Evolutionary conservation across 1,140 invertebrate species (phyloP).

Genomic region (Drosophila dunni): DNA sequence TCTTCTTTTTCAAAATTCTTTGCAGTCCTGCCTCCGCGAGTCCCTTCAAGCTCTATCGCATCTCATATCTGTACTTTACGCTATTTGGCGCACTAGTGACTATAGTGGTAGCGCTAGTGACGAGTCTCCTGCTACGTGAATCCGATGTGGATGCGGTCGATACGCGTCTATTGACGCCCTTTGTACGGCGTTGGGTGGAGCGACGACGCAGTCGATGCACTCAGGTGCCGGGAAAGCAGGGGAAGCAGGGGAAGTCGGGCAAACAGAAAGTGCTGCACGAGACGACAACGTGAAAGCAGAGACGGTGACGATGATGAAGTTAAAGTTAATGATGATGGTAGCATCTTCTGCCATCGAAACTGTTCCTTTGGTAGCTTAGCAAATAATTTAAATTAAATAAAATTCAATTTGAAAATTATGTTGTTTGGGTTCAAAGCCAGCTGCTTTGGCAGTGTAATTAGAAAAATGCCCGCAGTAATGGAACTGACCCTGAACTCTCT

Average conservation of each 20-base stretch:
- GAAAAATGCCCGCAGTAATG: slow-evolving; percentile 73
- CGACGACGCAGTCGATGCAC: slow-evolving; percentile 68
- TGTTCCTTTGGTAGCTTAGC: slow-evolving; percentile 75
- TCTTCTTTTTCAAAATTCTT: too few species aligned
- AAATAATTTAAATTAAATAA: slow-evolving; percentile 74
- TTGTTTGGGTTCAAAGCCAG: slow-evolving; percentile 66
- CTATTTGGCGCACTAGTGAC: slow-evolving; percentile 88
- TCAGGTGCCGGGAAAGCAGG: slow-evolving; percentile 30
- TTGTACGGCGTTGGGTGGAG: slow-evolving; percentile 87
- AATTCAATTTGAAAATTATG: slow-evolving; percentile 69
- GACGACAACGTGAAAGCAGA: slow-evolving; percentile 49
- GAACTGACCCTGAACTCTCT: slow-evolving; percentile 13
- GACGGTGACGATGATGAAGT: not conserved
- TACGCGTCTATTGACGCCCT: slow-evolving; percentile 88
- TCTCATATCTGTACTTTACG: slow-evolving; percentile 90
- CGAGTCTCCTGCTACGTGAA: slow-evolving; percentile 86
- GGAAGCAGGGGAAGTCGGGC: not conserved
- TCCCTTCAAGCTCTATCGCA: slow-evolving; percentile 80
- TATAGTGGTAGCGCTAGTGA: slow-evolving; percentile 87
- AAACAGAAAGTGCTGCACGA: slow-evolving; percentile 43
- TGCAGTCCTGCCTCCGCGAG: slow-evolving; percentile 28
- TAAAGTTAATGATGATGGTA: not conserved
- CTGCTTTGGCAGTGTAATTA: slow-evolving; percentile 59
- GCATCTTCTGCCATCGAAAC: slow-evolving; percentile 37
- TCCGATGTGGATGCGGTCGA: slow-evolving; percentile 86